Conservation (phyloP, 1,140 invertebrate genomes). For the Polypedilum pembai region DNA sequence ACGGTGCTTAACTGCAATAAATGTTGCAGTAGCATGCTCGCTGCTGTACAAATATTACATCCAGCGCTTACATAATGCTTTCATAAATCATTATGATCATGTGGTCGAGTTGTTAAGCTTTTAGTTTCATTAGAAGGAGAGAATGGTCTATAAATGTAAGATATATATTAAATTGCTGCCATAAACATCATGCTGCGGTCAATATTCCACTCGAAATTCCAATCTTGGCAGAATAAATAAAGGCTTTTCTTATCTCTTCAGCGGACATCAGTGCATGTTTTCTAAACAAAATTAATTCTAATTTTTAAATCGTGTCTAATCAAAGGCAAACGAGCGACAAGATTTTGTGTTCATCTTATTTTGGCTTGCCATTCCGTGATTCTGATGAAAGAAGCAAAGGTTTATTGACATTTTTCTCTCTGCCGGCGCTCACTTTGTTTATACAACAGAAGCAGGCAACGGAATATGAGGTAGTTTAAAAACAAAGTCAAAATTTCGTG, state of each 20-base stretch:
- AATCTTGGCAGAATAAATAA: no score
- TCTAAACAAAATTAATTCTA: no score
- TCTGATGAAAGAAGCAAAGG: background rate
- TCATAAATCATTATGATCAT: conserved; percentile 19
- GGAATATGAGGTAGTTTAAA: background rate
- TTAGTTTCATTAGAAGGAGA: background rate
- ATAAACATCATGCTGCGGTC: no score
- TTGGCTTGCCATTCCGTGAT: background rate
- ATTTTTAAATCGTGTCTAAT: background rate
- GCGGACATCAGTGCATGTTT: no score
- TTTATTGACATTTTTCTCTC: background rate
- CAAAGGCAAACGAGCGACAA: background rate
- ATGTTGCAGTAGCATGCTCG: no score
- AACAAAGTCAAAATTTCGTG: background rate
- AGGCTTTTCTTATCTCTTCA: no score
- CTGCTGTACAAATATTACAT: background rate
- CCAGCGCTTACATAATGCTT: background rate
- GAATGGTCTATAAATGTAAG: background rate
- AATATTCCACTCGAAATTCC: no score
- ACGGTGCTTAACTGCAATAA: background rate
- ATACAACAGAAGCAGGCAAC: background rate
- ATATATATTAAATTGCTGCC: background rate
- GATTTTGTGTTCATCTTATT: background rate
- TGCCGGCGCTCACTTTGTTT: background rate
- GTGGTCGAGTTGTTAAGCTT: background rate